phyloP scores from a whole-genome alignment of 2,797 vertebrate species.

The Margarornis squamiger region DNA sequence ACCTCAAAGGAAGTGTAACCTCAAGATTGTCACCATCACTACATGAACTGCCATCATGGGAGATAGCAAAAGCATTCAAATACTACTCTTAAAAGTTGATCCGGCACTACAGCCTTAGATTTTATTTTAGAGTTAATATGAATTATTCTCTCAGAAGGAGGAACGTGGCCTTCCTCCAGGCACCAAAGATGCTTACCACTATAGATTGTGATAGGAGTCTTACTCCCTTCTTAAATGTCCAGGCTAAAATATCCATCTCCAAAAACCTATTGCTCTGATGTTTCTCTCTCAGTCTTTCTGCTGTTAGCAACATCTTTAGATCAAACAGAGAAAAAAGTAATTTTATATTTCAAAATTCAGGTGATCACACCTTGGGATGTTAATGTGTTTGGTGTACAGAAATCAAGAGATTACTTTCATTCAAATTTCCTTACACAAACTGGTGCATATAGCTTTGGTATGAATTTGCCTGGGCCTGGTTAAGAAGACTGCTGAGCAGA shows the following conservation, averaged over 20 bases:
- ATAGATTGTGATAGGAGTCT: background rate
- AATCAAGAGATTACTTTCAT: background rate
- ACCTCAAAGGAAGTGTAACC: background rate
- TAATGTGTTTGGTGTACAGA: background rate
- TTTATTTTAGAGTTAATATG: background rate
- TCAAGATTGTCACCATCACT: background rate
- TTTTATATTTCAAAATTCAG: background rate
- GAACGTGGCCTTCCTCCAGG: background rate
- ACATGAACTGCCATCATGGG: background rate
- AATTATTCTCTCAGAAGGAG: background rate
- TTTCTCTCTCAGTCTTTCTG: background rate
- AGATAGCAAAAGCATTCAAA: background rate
- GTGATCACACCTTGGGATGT: background rate
- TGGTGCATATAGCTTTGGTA: background rate
- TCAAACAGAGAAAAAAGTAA: background rate
- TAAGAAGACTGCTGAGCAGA: background rate
- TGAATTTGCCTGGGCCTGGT: background rate
- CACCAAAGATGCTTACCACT: background rate
- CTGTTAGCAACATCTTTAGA: background rate
- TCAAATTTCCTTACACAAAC: background rate
- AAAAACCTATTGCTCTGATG: background rate
- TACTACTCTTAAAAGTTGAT: background rate
- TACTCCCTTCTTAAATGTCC: background rate
- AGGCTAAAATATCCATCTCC: background rate
- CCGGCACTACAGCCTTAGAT: background rate